Evolutionary conservation across 2,797 vertebrate genomes (phyloP), one percentile per base, ranked within the genome.

Genomic region (Lutjanus campechanus): DNA sequence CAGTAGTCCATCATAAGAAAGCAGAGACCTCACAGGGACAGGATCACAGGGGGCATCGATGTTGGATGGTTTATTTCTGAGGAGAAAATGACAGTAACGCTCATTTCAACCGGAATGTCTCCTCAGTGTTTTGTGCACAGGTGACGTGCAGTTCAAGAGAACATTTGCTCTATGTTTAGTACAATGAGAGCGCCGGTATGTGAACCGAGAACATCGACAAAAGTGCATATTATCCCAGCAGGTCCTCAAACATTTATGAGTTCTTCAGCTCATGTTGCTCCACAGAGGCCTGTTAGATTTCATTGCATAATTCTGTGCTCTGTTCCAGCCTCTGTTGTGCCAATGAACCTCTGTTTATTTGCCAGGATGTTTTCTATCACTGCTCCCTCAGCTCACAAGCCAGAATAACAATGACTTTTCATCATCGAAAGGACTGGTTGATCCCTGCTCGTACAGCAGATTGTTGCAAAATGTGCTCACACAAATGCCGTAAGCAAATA

Each of bases 201-300:
- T 65, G 80, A 88, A 82, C 55, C 50, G 73, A 90, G 82, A 87
- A 90, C 77, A 62, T 83, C 67, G 77, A 85, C 88, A 85, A 83
- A 75, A 76, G 81, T 73, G 66, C 82, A 87, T 68, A 85, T 90
- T 91, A 91, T 73, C 84, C 85, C 85, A 78, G 88, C 76, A 89
- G 84, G 89, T 92, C 86, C 84, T 96, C 90, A 95, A 96, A 95
- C 93, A 95, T 96, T 95, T 91, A 96, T 94, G 93, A 94, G 92
- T 89, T 90, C 90, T 85, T 88, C 85, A 80, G 92, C 88, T 95
- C 87, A 19, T 83, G 90, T 93, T 93, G 89, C 94, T 89, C 92
- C 77, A 59, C 61, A 74, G 91, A 88, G 91, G 86, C 89, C 92
- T 90, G 85, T 93, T 94, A 88, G 87, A 91, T 92, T 93, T 91